Evolutionary conservation across 2,797 vertebrate genomes (phyloP), one percentile per base, ranked within the genome.

Genomic region (Gymnocypris eckloni): DNA sequence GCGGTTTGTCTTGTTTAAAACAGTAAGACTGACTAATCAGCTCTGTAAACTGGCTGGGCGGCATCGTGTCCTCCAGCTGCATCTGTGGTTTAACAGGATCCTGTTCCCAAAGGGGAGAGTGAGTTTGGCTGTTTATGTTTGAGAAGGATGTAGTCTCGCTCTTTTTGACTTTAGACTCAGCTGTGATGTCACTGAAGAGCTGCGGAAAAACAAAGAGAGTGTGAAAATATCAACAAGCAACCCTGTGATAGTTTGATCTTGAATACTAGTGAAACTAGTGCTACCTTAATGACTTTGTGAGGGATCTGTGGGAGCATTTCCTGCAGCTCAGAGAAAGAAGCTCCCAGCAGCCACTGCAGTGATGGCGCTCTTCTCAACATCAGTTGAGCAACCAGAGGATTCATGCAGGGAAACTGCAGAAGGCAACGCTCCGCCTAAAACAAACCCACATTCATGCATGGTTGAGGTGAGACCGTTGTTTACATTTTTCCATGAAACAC

Each of bases 271-370:
- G 39, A 45, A 64, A 45, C 39, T 43, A 28, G 77, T 4, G 76
- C 2, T 43, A 98, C 98, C 97, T 99, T 98, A 85, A 98, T 90
- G 78, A 97, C 94, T 93, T 97, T 98, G 86, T 93, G 94, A 82
- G 97, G 96, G 87, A 98, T 94, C 84, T 97, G 95, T 70, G 97
- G 97, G 22, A 99, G 90, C 87, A 97, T 93, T 86, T 96, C 90
- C 82, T 94, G 90, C 75, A 99, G 96, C 90, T 97, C 94, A 80
- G 93, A 52, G 82, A 95, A 89, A 6, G 95, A 91, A 86, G 97
- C 96, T 88, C 89, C 89, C 88, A 98, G 92, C 73, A 98, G 93
- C 93, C 93, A 96, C 28, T 92, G 93, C 88, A 97, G 37, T 0
- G 96, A 96, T 1, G 94, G 92, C 8, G 89, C 94, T 92, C 94